Evolutionary conservation across 2,113 vertebrate genomes (phyloP).

Genomic region (Pantherophis guttatus): DNA sequence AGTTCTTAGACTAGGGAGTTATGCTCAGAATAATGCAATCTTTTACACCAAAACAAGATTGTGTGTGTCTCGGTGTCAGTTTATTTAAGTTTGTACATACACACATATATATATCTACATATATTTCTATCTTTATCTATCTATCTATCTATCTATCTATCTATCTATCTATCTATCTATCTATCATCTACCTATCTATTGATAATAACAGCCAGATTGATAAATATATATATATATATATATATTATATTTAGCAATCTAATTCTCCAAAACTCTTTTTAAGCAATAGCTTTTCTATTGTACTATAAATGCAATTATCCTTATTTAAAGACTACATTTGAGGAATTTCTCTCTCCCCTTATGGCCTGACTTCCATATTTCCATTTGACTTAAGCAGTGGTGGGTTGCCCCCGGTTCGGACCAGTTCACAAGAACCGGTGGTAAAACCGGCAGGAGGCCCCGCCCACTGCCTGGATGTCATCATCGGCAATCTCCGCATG

Average conservation of each 20-base stretch:
- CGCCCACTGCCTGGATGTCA: too few relatives aligned
- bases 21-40: conserved; percentile 60
- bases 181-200: too few relatives aligned
- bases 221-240: too few relatives aligned
- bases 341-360: neutral
- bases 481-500: too few relatives aligned
- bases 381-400: conserved; percentile 32
- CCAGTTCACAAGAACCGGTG: too few relatives aligned
- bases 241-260: conserved; percentile 35
- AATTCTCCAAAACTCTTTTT: conserved; percentile 65
- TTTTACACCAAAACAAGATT: conserved; percentile 44
- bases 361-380: neutral
- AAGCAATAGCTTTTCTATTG: conserved; percentile 47
- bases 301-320: conserved; percentile 52
- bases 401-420: too few relatives aligned
- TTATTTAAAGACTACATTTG: conserved; percentile 45
- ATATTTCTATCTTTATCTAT: neutral
- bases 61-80: neutral
- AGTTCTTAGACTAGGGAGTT: conserved; percentile 45
- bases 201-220: conserved; percentile 36
- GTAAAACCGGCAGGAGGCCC: too few relatives aligned
- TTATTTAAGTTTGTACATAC: neutral
- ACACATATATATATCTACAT: neutral
- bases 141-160: too few relatives aligned
- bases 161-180: too few relatives aligned